Base-by-base conservation (phyloP, 2,797 vertebrate genomes). In the Phalanger gymnotis region DNA sequence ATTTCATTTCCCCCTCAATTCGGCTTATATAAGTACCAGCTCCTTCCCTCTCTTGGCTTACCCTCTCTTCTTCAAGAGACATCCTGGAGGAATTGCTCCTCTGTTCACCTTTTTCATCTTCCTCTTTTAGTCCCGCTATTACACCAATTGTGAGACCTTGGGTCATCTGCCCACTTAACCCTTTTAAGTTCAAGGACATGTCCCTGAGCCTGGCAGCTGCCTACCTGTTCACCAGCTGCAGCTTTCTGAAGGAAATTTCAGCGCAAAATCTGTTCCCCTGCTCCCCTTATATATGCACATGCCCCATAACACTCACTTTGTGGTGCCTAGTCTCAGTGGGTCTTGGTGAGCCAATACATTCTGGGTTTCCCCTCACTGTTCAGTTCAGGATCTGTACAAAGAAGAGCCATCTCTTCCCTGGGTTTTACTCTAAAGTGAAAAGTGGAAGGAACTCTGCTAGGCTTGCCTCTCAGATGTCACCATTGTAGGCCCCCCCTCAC, bases 211-310 rank as follows among this genome's bases (percentile, higher is more conserved):
- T 13, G 0, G 54, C 89, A 93, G 19, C 55, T 91, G 91, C 81
- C 94, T 92, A 55, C 61, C 25, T 54, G 19, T 22, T 30, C 11
- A 9, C 11, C 53, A 57, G 91, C 61, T 81, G 31, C 52, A 54
- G 11, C 90, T 92, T 97, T 92, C 95, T 90, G 61, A 94, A 92
- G 90, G 96, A 56, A 90, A 93, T 96, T 97, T 96, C 90, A 27
- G 90, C 92, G 90, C 5, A 2, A 94, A 95, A 95, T 87, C 52
- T 53, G 91, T 81, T n/a, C 51, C 52, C 31, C 31, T n/a, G 14
- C 34, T 51, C 30, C 27, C 47, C 31, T 34, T 16, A 30, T 0
- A 0, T 2, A 12, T 0, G 5, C 31, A 53, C 40, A 58, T 1
- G 0, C 9, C 2, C 27, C 4, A 25, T 51, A 27, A 51, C 25